A percentile compares a stretch with the other conserved stretches of the same genome.
Conservation (phyloP, 2,113 vertebrate genomes). For the Cyprinus carpio region DNA sequence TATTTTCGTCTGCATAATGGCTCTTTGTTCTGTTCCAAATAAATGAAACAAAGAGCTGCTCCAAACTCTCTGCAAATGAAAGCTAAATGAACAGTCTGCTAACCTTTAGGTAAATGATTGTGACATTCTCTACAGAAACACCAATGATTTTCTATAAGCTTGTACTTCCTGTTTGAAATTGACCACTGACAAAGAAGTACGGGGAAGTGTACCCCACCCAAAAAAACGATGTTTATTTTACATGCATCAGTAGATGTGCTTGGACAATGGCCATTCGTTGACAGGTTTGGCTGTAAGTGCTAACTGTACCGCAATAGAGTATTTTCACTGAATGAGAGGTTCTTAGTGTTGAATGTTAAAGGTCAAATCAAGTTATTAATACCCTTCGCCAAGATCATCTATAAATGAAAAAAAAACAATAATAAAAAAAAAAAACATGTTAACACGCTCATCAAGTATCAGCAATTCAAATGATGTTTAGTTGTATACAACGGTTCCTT, state of each 20-base stretch:
- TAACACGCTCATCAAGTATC: not conserved
- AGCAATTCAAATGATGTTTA: not conserved
- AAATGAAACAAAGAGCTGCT: conserved; percentile 24
- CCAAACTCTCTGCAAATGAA: conserved; percentile 13
- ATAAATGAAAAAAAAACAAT: not conserved
- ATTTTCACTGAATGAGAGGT: not conserved
- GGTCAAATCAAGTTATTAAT: not conserved
- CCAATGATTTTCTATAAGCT: conserved; percentile 39
- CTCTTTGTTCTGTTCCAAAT: conserved; percentile 40
- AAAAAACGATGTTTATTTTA: conserved; percentile 47
- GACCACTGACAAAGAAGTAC: not conserved
- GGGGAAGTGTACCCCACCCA: not conserved
- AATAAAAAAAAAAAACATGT: not conserved
- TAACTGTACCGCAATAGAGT: not conserved
- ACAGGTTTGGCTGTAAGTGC: conserved; percentile 32
- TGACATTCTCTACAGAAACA: conserved; percentile 41
- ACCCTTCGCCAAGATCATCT: not conserved
- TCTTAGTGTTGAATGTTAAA: not conserved
- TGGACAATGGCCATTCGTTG: conserved; percentile 41
- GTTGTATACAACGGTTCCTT: not conserved
- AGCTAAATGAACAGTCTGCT: conserved; percentile 36
- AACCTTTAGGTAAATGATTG: conserved; percentile 50
- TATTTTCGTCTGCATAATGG: conserved; percentile 43
- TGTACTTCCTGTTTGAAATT: conserved; percentile 24
- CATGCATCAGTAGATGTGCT: conserved; percentile 9